A percentile compares a stretch with the other conserved stretches of the same genome.
These are phyloP conservation scores for Limnodromus scolopaceus DNA, from an alignment of 2,797 vertebrate species.

Conservation along the genomic window DNA sequence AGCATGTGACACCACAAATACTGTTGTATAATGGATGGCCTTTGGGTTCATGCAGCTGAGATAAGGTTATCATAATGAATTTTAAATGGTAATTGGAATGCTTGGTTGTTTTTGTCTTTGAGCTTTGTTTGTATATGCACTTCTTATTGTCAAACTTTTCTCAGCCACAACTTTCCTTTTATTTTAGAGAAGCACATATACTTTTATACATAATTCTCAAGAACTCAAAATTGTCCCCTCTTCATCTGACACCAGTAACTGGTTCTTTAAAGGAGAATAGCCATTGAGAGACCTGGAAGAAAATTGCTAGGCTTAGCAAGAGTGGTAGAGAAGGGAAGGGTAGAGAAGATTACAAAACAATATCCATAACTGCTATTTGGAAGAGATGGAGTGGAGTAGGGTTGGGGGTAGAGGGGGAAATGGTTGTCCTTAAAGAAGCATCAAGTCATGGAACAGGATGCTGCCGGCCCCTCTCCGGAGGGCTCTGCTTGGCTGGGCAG, in stretches of 20 bases:
- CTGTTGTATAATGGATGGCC: neutral
- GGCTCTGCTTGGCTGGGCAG: conserved; percentile 53
- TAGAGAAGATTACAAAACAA: neutral
- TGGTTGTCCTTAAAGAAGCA: neutral
- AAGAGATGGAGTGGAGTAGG: neutral
- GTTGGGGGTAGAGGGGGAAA: neutral
- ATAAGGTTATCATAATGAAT: neutral
- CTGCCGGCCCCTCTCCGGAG: neutral
- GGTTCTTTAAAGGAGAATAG: neutral
- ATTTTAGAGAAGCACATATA: neutral
- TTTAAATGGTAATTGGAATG: neutral
- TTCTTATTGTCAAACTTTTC: neutral
- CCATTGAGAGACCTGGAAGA: neutral
- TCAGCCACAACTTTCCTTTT: neutral
- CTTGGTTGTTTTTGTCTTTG: neutral
- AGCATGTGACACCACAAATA: neutral
- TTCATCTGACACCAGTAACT: neutral
- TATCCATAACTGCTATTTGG: neutral
- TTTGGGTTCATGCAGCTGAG: neutral
- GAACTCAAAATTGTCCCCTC: neutral
- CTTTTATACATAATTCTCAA: neutral
- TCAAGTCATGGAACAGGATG: neutral
- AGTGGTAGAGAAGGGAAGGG: neutral
- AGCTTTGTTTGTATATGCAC: neutral
- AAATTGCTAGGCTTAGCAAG: neutral